Base-by-base conservation (phyloP, 2,113 vertebrate genomes). In the Gulo gulo region DNA sequence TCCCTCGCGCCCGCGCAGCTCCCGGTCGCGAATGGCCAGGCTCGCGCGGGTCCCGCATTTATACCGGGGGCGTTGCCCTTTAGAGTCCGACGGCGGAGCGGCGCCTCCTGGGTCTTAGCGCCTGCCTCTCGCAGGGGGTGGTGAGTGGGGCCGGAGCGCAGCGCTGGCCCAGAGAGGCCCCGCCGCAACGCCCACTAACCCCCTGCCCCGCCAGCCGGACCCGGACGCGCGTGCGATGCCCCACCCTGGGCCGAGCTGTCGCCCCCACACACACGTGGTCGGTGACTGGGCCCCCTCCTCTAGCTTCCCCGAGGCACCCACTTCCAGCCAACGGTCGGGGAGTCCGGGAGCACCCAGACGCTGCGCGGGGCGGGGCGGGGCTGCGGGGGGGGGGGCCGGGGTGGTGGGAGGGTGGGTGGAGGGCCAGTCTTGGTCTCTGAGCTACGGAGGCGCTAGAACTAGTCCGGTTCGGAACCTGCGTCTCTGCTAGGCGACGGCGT, bases 51-150 rank as follows among this genome's bases (percentile, higher is more conserved):
- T 29, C 67, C 31, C 6, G 85, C 93, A 50, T 97, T 93, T 98
- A 98, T 98, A 98, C 81, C 13, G 0, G 95, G 95, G 92, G 93
- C 45, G 82, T 98, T 98, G 98, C 98, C 99, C 98, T 98, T 98
- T 98, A 98, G 98, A 94, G 98, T 96, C 98, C 98, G 45, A 84
- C 63, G 26, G 69, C 47, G 8, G 86, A 0, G 88, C 61, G 63
- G 92, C 59, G 94, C 71, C 95, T 59, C 50, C 96, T 88, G 97
- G 98, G 83, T 98, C 98, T 97, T 98, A 97, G 97, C 65, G 98
- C 98, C 96, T 24, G 29, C n/a, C 76, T 1, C 1, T 4, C 1
- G 4, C 0, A 2, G 7, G 7, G 20, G 45, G 14, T 23, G 15
- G 94, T 0, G 15, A 50, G 83, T 1, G 7, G 47, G 73, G 93